These are phyloP conservation scores for Epizoanthus stellaris DNA, from an alignment of 92 coral and sea anemone species.

Conservation along the genomic window DNA sequence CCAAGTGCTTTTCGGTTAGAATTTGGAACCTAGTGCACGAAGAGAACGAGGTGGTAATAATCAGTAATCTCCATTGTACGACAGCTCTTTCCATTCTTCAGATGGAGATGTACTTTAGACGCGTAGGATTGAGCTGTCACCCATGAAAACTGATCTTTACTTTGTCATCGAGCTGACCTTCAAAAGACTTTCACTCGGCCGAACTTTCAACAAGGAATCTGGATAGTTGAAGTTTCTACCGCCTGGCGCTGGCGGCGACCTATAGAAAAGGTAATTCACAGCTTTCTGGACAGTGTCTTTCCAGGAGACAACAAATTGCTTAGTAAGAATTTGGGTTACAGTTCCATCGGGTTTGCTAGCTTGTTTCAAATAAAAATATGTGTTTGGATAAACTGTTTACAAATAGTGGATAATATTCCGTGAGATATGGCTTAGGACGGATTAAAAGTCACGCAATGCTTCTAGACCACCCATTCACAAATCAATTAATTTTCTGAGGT, in stretches of 20 bases:
- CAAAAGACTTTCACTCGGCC: constrained; percentile 26
- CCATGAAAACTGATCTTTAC: constrained; percentile 14
- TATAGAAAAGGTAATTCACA: neutral
- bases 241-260: constrained; percentile 42
- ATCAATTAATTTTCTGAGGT: constrained; percentile 4
- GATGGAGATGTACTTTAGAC: neutral
- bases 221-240: constrained; percentile 24
- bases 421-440: constrained; percentile 13
- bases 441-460: constrained; percentile 23
- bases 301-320: constrained; percentile 4
- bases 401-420: constrained; percentile 5
- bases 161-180: constrained; percentile 42
- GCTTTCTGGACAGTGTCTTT: constrained; percentile 22
- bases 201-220: constrained; percentile 44
- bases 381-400: neutral
- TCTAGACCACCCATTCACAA: constrained; percentile 39
- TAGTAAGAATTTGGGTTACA: neutral
- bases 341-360: neutral
- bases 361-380: neutral
- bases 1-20: neutral
- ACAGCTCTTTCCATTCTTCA: neutral
- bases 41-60: neutral
- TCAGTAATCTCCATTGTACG: neutral
- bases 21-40: neutral
- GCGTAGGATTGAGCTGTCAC: neutral